These are phyloP conservation scores for Acrobasis repandana DNA, from an alignment of 2,888 invertebrate species.

Conservation along the genomic window DNA sequence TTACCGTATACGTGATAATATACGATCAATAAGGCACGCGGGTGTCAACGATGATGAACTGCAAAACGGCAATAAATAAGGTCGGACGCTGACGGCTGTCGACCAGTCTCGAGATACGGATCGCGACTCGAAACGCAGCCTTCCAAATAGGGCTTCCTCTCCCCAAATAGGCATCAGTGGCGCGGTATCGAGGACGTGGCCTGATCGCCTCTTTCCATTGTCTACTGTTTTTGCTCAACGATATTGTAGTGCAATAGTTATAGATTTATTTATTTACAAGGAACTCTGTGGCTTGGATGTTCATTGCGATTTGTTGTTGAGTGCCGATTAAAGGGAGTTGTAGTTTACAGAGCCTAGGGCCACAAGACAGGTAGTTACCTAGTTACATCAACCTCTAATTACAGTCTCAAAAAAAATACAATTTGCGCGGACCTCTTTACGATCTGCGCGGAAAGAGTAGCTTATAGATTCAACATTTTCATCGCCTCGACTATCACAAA, in stretches of 20 bases:
- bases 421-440: no score
- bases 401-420: no score
- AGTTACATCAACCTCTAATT: no score
- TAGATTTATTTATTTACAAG: neutral
- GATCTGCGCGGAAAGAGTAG: no score
- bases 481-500: no score
- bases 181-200: slow-evolving; percentile 66
- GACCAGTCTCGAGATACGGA: slow-evolving; percentile 64
- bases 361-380: no score
- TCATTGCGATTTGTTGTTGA: neutral
- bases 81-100: slow-evolving; percentile 63
- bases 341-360: no score
- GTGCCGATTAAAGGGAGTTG: no score
- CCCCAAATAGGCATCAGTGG: slow-evolving; percentile 75
- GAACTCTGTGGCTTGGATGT: neutral
- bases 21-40: slow-evolving; percentile 3
- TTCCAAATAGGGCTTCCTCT: slow-evolving; percentile 77
- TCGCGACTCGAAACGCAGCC: slow-evolving; percentile 74
- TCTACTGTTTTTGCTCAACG: slow-evolving; percentile 53
- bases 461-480: no score
- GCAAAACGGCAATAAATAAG: slow-evolving; percentile 53
- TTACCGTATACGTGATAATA: no score
- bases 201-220: slow-evolving; percentile 69
- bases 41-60: slow-evolving; percentile 33
- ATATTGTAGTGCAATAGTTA: slow-evolving; percentile 1